phyloP scores from a whole-genome alignment of 64 coral and sea anemone genomes.

The Pocillopora damicornis region DNA sequence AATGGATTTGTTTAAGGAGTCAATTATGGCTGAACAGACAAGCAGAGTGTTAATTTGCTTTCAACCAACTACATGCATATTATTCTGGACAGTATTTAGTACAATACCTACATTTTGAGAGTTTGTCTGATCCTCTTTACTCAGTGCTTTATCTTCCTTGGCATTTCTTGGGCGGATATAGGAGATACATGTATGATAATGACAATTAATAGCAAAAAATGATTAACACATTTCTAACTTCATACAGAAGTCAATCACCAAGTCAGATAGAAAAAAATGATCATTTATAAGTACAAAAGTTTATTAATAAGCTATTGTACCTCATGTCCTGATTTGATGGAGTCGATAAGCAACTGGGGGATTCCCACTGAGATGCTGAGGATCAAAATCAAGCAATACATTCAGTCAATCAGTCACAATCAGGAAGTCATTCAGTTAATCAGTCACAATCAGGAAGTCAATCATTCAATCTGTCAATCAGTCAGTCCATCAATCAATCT shows the following conservation, averaged over 20 bases:
- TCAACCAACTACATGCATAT: no score
- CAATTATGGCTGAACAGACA: no score
- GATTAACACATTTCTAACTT: no score
- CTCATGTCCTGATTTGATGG: constrained; percentile 8
- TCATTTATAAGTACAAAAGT: not conserved
- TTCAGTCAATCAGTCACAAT: no score
- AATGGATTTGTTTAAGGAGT: no score
- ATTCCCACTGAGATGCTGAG: constrained; percentile 71
- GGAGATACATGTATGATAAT: no score
- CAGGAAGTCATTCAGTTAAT: no score
- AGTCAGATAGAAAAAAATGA: not conserved
- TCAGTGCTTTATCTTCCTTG: not conserved
- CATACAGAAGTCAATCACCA: not conserved
- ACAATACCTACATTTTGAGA: constrained; percentile 1
- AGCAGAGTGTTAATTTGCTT: no score
- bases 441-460: no score
- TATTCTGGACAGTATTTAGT: not conserved
- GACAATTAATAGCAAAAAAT: no score
- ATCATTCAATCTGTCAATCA: no score
- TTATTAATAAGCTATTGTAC: not conserved
- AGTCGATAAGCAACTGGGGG: constrained; percentile 54
- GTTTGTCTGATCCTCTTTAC: not conserved
- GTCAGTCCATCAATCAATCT: no score
- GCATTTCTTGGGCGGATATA: not conserved
- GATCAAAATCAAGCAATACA: not conserved